These are phyloP conservation scores for Phaethornis superciliosus DNA, from an alignment of 2,113 vertebrate genomes.

Conservation along the genomic window DNA sequence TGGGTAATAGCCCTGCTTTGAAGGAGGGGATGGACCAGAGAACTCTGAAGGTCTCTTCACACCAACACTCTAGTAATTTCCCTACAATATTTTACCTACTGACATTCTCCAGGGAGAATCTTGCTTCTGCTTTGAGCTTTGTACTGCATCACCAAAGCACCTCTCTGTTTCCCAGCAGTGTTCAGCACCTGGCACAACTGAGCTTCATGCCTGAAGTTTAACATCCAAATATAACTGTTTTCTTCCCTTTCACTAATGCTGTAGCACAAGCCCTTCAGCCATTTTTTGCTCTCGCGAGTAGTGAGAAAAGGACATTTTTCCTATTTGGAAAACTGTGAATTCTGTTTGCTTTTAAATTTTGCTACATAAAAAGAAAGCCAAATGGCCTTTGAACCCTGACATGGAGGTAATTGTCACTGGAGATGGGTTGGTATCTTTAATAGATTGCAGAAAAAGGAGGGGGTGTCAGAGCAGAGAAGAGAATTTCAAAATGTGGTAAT, in stretches of 20 bases:
- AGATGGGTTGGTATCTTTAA: neutral
- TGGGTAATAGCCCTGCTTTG: neutral
- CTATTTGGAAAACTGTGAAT: neutral
- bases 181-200: neutral
- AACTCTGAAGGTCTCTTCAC: neutral
- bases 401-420: slow-evolving; percentile 30
- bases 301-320: neutral
- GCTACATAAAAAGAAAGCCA: neutral
- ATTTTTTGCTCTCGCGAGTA: neutral
- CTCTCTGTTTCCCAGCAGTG: neutral
- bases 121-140: rapidly evolving
- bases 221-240: neutral
- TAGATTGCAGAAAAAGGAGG: neutral
- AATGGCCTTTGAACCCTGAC: neutral
- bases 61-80: neutral
- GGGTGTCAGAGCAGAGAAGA: neutral
- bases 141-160: neutral
- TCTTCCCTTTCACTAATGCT: neutral
- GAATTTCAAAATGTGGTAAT: slow-evolving; percentile 3
- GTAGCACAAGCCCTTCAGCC: neutral
- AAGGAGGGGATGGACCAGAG: neutral
- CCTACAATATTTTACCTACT: neutral
- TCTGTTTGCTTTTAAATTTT: neutral
- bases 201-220: neutral
- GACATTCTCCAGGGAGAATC: no score